A percentile compares a stretch with the other conserved stretches of the same genome.
phyloP scores from a whole-genome alignment of 2,888 invertebrate genomes.

The Chrysopilus asiliformis region DNA sequence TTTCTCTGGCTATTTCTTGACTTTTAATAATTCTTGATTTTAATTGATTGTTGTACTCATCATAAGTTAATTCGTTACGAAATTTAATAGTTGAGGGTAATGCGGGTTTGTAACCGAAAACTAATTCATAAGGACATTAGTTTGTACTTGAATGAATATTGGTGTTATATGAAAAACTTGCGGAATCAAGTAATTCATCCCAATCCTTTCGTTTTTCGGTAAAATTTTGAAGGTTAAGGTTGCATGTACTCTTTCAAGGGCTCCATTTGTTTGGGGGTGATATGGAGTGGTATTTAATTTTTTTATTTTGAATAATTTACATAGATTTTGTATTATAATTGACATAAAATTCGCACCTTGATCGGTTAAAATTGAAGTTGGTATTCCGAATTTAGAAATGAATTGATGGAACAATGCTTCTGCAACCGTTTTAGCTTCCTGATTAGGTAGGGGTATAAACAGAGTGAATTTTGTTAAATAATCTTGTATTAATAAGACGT shows the following conservation, averaged over 20 bases:
- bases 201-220: slow-evolving; percentile 2
- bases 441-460: slow-evolving; percentile 22
- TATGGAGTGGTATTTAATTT: slow-evolving; percentile 22
- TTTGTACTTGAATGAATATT: slow-evolving; percentile 3
- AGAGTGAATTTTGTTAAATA: slow-evolving; percentile 25
- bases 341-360: slow-evolving; percentile 19
- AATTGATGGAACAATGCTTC: slow-evolving; percentile 6
- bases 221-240: slow-evolving; percentile 22
- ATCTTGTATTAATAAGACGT: slow-evolving; percentile 25
- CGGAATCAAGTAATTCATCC: slow-evolving; percentile 5
- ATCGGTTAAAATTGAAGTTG: slow-evolving; percentile 4
- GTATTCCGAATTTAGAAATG: slow-evolving; percentile 7
- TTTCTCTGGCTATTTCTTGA: neutral
- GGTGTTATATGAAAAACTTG: slow-evolving; percentile 6
- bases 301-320: slow-evolving; percentile 22
- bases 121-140: slow-evolving; percentile 4
- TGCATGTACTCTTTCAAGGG: slow-evolving; percentile 24
- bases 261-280: too few species aligned
- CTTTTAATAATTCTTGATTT: neutral
- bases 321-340: slow-evolving; percentile 20
- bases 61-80: neutral
- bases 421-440: slow-evolving; percentile 24
- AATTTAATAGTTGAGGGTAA: slow-evolving; percentile 1
- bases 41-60: neutral
- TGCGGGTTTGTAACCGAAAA: slow-evolving; percentile 4